Evolutionary conservation across 1,140 invertebrate genomes (phyloP).

Genomic region (Thalassaphorura encarpata): DNA sequence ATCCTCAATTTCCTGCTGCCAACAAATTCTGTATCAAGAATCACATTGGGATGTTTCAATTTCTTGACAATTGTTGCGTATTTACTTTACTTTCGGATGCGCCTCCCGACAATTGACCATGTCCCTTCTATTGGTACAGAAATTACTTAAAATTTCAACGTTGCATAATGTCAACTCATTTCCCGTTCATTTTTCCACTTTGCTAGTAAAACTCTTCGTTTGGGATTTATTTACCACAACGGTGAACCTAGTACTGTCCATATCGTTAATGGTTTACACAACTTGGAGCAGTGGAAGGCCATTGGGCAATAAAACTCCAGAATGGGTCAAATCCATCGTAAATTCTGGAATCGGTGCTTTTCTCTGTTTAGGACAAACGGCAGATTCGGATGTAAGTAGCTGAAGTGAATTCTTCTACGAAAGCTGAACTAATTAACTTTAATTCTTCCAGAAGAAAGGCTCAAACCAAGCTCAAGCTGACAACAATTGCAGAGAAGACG

Average conservation of each 20-base stretch:
- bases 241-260: conserved; percentile 13
- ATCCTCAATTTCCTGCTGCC: conserved; percentile 20
- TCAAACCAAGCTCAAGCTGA: background rate
- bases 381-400: background rate
- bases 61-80: conserved; percentile 17
- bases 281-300: no score
- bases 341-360: background rate
- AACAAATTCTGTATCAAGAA: conserved; percentile 5
- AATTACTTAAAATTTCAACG: background rate
- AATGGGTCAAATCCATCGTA: background rate
- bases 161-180: background rate
- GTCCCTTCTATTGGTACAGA: conserved; percentile 24
- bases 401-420: background rate
- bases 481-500: background rate
- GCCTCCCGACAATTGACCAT: conserved; percentile 23
- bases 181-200: background rate
- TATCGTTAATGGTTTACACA: no score
- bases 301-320: background rate
- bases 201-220: conserved; percentile 20
- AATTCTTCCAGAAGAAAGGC: background rate
- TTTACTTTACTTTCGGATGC: conserved; percentile 25
- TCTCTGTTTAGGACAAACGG: background rate
- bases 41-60: conserved; percentile 21
- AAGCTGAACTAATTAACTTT: background rate
- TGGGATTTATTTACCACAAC: conserved; percentile 25